Conservation (phyloP, 1,140 invertebrate genomes). For the Drosophila littoralis region DNA sequence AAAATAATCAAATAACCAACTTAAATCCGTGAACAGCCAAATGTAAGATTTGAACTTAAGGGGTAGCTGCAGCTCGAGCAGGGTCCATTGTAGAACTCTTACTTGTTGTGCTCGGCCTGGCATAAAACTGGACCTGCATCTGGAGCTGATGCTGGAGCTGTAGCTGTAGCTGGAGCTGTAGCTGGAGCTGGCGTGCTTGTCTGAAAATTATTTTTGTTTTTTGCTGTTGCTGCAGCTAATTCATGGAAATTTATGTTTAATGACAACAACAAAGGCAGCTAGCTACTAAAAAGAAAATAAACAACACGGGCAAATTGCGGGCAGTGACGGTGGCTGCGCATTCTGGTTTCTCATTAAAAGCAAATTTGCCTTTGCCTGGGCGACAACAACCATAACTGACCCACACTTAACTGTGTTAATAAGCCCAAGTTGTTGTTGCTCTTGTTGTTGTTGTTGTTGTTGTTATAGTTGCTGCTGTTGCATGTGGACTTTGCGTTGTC, state of each 20-base stretch:
- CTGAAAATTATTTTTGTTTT: conserved; percentile 8
- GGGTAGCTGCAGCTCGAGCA: neutral
- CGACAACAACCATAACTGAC: conserved; percentile 39
- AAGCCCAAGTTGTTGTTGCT: conserved; percentile 10
- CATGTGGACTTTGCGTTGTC: conserved; percentile 41
- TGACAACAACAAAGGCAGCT: conserved; percentile 37
- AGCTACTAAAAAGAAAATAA: conserved; percentile 17
- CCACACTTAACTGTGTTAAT: conserved; percentile 52
- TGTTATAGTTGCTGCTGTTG: neutral
- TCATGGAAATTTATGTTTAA: conserved; percentile 62
- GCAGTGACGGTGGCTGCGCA: conserved; percentile 32
- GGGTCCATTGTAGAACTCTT: neutral
- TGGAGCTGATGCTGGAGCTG: conserved; percentile 8
- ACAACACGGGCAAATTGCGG: conserved; percentile 30
- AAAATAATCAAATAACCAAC: no score
- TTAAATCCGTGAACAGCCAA: no score
- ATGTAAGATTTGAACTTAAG: neutral
- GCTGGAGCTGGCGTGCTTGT: conserved; percentile 5
- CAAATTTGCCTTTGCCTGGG: conserved; percentile 50
- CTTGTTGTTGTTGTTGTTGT: neutral
- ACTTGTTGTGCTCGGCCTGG: conserved; percentile 15
- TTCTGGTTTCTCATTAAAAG: conserved; percentile 63
- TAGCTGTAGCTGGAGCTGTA: neutral
- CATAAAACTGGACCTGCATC: conserved; percentile 35
- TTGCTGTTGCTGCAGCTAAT: conserved; percentile 34